Evolutionary conservation across 2,888 invertebrate species (phyloP), one percentile per base, ranked within the genome.

Genomic region (Ophion ventricosus): DNA sequence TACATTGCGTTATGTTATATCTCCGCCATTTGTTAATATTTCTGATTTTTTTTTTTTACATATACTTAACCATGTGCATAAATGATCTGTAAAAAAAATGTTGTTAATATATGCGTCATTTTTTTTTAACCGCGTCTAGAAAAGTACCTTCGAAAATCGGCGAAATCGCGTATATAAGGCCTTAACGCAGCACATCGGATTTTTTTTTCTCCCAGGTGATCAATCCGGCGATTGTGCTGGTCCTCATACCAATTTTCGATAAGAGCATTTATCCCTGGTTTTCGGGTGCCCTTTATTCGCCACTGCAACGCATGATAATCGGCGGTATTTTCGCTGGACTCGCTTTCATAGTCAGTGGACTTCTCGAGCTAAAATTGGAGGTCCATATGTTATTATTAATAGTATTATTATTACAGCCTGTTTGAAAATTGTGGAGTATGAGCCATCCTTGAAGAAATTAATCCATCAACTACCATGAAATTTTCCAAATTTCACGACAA

Each of bases 261-360:
- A 92, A 92, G 72, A 85, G 93, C n/a, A 89, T 96, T 14, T 95
- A 95, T 88, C 96, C 95, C 0, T 89, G 94, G 43, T 91, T 95
- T 79, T 92, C 92, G 29, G 94, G 93, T 87, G 92, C 93, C 72
- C 88, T 94, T 70, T 92, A 92, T 75, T 95, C 95, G 57, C 96
- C 97, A 0, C 93, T 97, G 64, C 95, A 96, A 88, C 95, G 96
- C 87, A 97, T 98, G 96, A 95, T 96, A 8, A 93, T 95, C 0
- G 98, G 98, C 1, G 96, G 97, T 66, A 90, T 96, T 80, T 91
- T 97, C 7, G 96, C 96, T 26, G 95, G 95, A 0, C 85, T 95
- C 29, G 94, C 97, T 0, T 97, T 97, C 91, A 92, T 96, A 3
- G 93, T 95, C 4, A 96, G 95, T 59, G 95, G 94, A 20, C 87